Evolutionary conservation across 2,113 vertebrate species (phyloP), one percentile per base, ranked within the genome.

Genomic region (Odobenus rosmarus): DNA sequence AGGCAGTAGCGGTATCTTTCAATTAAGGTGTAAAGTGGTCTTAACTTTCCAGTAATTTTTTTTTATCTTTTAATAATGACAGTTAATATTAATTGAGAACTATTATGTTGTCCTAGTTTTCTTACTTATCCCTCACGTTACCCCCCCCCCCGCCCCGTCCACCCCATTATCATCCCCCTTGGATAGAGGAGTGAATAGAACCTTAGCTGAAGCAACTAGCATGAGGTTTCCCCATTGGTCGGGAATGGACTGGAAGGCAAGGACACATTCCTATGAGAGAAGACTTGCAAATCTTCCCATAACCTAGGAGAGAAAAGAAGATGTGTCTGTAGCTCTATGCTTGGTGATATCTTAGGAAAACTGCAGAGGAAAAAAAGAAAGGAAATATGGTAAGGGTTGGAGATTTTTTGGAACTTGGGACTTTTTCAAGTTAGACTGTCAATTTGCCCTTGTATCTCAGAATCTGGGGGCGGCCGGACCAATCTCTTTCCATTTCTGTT

Each of bases 331-430:
- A 81, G 33, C 5, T 39, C 31, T 33, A 0, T 31, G 11, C 62
- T 93, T 86, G 16, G 46, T 96, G 46, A n/a, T 61, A 86, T n/a
- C 67, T 72, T 92, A 90, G 59, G 84, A 93, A 95, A 93, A 84
- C 16, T 53, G 16, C 59, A 67, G 83, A 72, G 18, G 42, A 21
- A 92, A 88, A 88, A 74, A 64, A 90, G 28, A 88, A 95, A 64
- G 55, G 69, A 71, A 67, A 33, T 76, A 6, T 76, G 31, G 6
- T 42, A 33, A 55, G 69, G 69, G 51, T 36, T 26, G 10, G 3
- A 62, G 64, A 71, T 31, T 62, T 85, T 92, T 24, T 31, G 26
- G 55, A 92, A 19, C 49, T 39, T 5, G 28, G 9, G 36, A 26
- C 42, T 53, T 92, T 72, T 83, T 31, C 42, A 57, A 61, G 62